phyloP scores from a whole-genome alignment of 2,113 vertebrate genomes.

The Gallinago paraguaiae region DNA sequence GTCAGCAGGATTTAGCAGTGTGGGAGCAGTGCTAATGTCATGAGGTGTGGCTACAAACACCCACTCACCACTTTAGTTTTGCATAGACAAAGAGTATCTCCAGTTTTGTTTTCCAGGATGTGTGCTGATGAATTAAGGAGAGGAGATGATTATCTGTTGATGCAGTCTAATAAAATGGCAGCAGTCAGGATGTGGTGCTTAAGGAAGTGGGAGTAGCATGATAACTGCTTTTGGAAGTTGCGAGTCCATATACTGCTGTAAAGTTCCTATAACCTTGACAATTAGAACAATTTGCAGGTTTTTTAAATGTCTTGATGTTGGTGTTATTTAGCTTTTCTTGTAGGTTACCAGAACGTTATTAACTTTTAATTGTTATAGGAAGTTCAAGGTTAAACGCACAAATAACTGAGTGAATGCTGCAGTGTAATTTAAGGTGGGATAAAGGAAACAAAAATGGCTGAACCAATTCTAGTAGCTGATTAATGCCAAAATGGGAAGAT shows the following conservation, averaged over 20 bases:
- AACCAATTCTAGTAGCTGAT: background rate
- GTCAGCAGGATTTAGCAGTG: background rate
- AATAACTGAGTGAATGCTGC: background rate
- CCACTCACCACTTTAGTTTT: background rate
- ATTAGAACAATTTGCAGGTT: background rate
- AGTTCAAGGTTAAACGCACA: background rate
- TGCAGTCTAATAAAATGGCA: background rate
- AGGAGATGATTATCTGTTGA: background rate
- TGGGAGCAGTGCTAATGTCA: background rate
- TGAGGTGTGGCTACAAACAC: background rate
- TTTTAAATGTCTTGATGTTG: background rate
- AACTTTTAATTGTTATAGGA: background rate
- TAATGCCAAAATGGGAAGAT: background rate
- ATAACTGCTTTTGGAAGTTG: background rate
- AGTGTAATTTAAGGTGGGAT: background rate
- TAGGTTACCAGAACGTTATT: background rate
- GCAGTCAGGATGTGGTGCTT: background rate
- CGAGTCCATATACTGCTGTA: background rate
- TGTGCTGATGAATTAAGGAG: background rate
- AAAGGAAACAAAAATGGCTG: background rate
- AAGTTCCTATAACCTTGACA: background rate
- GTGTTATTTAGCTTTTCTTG: background rate
- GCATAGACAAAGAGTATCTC: background rate
- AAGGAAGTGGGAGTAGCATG: background rate
- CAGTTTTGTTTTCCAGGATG: background rate